Base-by-base conservation (phyloP, 2,888 invertebrate genomes). In the Pollenia angustigena region DNA sequence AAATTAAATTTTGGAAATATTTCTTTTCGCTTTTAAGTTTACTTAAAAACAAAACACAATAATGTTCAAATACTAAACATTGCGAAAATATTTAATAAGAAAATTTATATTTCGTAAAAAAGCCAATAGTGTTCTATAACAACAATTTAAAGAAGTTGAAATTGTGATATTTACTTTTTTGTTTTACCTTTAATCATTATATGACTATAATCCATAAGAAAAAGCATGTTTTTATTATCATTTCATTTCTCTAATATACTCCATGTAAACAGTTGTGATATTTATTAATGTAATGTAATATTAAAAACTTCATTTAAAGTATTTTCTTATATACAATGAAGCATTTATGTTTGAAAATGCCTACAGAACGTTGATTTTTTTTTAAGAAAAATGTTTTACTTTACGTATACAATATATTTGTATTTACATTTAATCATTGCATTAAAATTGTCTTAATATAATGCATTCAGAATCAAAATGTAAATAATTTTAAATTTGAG, bases 151-250 rank as follows among this genome's bases (percentile, higher is more conserved):
- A 76, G 18, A 74, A 75, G 32, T 14, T 66, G 40, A 80, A 74
- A 74, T 44, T 85, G 74, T 80, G 79, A 79, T 84, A 74, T 32
- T 60, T 84, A 83, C 58, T 66, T 50, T 60, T 60, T 64, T 71
- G 10, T 46, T 54, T 64, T 54, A 52, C 9, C 32, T 6, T 46
- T 83, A 76, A 71, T 71, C 54, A 62, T 83, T 71, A 2, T 32
- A 69, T 42, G 66, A 68, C 32, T 78, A 66, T 78, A 84, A 60
- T 72, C 12, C 60, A 74, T 80, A 85, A 85, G 84, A 74, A 60
- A 81, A 71, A 62, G 74, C 79, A 85, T 85, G 79, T 85, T 84
- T 83, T 66, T 84, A 79, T 85, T 60, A 79, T 60, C 72, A 84
- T 81, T 50, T 69, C 68, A 78, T 78, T 71, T 82, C 54, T 74